phyloP scores from a whole-genome alignment of 1,140 invertebrate genomes.

The Solen grandis region DNA sequence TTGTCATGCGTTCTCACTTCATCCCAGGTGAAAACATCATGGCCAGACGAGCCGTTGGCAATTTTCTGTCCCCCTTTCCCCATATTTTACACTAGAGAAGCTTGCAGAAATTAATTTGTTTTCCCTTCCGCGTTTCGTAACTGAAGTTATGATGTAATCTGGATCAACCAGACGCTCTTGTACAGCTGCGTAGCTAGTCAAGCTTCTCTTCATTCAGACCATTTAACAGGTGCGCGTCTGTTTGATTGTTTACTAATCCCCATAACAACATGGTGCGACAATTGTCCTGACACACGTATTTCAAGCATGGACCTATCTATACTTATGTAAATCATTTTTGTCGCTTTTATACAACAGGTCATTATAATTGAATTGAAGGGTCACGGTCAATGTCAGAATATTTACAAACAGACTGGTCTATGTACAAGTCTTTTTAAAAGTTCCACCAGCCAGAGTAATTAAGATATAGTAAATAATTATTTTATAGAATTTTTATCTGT shows the following conservation, averaged over 20 bases:
- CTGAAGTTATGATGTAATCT: not conserved
- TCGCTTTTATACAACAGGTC: no score
- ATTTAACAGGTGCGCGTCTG: not conserved
- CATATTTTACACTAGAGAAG: conserved; percentile 26
- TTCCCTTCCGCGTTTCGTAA: not conserved
- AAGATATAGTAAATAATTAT: no score
- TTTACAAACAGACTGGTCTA: no score
- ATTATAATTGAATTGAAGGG: no score
- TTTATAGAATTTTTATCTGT: no score
- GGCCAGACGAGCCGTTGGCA: not conserved
- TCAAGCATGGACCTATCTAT: no score
- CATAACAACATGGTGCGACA: not conserved
- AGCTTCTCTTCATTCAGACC: not conserved
- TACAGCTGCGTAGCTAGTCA: not conserved
- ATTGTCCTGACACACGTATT: no score
- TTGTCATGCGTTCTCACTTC: conserved; percentile 73
- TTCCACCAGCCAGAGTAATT: no score
- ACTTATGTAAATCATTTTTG: no score
- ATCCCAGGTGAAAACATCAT: conserved; percentile 60
- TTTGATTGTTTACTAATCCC: not conserved
- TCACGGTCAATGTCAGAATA: no score
- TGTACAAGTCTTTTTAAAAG: no score
- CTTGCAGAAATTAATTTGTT: not conserved
- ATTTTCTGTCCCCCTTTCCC: conserved; percentile 36
- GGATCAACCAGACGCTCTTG: not conserved